Evolutionary conservation across 92 coral and sea anemone genomes (phyloP).

Genomic region (Blastomussa wellsi): DNA sequence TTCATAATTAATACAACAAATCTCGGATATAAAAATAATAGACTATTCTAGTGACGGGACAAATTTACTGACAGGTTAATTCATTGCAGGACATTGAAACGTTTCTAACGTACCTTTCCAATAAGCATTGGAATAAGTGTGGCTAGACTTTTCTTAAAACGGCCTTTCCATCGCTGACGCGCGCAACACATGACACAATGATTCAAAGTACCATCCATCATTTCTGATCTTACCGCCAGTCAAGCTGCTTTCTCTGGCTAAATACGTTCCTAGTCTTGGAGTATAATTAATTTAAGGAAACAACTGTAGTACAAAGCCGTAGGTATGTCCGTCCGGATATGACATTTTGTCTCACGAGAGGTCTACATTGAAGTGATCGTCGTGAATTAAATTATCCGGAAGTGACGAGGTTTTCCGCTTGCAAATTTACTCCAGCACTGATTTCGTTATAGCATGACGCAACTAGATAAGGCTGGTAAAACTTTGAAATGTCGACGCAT

Average conservation of each 20-base stretch:
- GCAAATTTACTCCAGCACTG: conserved; percentile 14
- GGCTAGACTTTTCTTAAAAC: background rate
- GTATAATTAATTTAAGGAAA: background rate
- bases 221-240: background rate
- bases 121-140: background rate
- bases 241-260: background rate
- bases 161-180: background rate
- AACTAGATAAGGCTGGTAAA: too few relatives aligned
- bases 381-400: background rate
- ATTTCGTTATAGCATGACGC: too few relatives aligned
- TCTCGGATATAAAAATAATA: background rate
- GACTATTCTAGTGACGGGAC: background rate
- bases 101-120: background rate
- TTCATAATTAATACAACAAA: background rate
- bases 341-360: background rate
- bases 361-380: background rate
- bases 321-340: background rate
- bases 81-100: background rate
- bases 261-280: background rate
- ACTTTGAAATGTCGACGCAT: too few relatives aligned
- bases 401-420: background rate
- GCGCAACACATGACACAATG: background rate
- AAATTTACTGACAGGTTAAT: background rate
- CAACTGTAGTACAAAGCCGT: background rate
- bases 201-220: background rate